Evolutionary conservation across 1,140 invertebrate species (phyloP).

Genomic region (Zaprionus ghesquierei): DNA sequence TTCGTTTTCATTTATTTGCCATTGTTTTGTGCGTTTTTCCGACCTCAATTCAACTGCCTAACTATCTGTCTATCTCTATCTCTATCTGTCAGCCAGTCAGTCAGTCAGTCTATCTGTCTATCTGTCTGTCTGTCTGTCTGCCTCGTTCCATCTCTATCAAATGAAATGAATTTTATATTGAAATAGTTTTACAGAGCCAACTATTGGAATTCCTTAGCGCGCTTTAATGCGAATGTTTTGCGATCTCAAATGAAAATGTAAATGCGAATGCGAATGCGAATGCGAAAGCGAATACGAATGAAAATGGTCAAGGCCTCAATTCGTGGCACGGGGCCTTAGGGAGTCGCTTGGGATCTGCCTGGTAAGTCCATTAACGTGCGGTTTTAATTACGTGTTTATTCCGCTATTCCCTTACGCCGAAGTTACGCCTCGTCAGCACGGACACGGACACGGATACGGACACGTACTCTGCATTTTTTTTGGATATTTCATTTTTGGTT

Average conservation of each 20-base stretch:
- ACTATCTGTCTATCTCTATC: neutral
- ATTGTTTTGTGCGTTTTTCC: conserved; percentile 36
- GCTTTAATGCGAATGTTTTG: conserved; percentile 31
- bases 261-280: neutral
- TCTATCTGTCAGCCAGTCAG: neutral
- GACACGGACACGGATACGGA: too few species aligned
- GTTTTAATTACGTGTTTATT: conserved; percentile 77
- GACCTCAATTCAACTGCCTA: neutral
- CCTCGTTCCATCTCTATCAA: conserved; percentile 41
- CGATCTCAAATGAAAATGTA: conserved; percentile 32
- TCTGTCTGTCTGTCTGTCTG: neutral
- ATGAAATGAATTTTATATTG: conserved; percentile 79
- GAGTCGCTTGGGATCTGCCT: neutral
- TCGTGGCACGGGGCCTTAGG: neutral
- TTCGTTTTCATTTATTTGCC: conserved; percentile 59
- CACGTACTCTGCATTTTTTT: neutral
- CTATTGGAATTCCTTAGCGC: conserved; percentile 48
- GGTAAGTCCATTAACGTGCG: conserved; percentile 66
- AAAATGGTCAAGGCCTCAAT: conserved; percentile 18
- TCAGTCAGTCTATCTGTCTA: neutral
- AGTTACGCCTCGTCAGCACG: conserved; percentile 37
- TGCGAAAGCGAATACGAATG: conserved; percentile 23
- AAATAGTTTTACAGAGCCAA: conserved; percentile 63
- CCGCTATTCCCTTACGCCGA: conserved; percentile 54
- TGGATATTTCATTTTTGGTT: neutral